phyloP scores from a whole-genome alignment of 2,113 vertebrate genomes.

The Echinops telfairi region DNA sequence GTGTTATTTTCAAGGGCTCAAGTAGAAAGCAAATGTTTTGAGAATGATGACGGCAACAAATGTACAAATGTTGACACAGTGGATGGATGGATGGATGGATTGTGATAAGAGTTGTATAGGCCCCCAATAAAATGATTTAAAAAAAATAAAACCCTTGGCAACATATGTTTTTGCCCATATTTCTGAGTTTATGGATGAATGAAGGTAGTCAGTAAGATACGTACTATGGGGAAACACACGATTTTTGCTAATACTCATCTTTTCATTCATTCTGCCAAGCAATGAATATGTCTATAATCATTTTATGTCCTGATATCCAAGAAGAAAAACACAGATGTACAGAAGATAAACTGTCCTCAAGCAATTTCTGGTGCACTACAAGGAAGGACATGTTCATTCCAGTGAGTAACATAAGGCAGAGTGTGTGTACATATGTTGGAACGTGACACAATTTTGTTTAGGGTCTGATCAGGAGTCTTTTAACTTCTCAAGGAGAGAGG shows the following conservation, averaged over 20 bases:
- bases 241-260: conserved; percentile 37
- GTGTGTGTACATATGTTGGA: neutral
- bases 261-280: conserved; percentile 36
- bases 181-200: conserved; percentile 26
- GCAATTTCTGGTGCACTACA: neutral
- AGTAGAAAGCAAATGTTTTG: conserved; percentile 13
- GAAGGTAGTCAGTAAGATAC: conserved; percentile 3
- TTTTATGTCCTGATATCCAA: neutral
- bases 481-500: neutral
- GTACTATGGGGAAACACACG: neutral
- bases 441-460: neutral
- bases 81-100: no score
- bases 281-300: conserved; percentile 2
- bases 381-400: neutral
- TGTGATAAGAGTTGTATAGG: no score
- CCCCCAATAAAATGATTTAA: no score
- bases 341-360: neutral
- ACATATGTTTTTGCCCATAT: conserved; percentile 15
- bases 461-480: neutral
- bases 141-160: neutral
- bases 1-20: conserved; percentile 25
- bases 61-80: no score
- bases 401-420: neutral
- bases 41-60: no score
- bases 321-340: neutral